Evolutionary conservation across 2,797 vertebrate genomes (phyloP).

Genomic region (Hyperoplus lanceolatus): DNA sequence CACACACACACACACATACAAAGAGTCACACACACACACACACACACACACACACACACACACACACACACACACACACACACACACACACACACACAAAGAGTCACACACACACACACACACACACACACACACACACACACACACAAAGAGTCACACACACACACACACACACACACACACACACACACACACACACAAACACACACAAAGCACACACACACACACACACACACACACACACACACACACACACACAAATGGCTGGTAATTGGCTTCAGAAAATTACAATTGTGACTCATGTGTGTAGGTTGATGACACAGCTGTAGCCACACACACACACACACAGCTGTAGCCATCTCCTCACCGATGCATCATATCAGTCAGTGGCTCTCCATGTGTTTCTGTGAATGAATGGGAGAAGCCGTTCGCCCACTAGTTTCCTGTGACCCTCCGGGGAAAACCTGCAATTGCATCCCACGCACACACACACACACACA

Average conservation of each 20-base stretch:
- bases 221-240: too few species aligned
- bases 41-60: not conserved
- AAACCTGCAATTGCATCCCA: slow-evolving; percentile 25
- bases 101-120: too few species aligned
- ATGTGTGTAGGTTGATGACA: slow-evolving; percentile 42
- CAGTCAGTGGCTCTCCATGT: slow-evolving; percentile 13
- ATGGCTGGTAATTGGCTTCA: slow-evolving; percentile 51
- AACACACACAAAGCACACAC: too few species aligned
- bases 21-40: not conserved
- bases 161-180: too few species aligned
- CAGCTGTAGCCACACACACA: not conserved
- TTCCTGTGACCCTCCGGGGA: slow-evolving; percentile 44
- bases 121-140: too few species aligned
- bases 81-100: too few species aligned
- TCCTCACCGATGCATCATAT: slow-evolving; percentile 40
- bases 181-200: too few species aligned
- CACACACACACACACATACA: slow-evolving; percentile 1
- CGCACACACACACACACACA: not conserved
- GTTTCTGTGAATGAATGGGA: slow-evolving; percentile 40
- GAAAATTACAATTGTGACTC: slow-evolving; percentile 45
- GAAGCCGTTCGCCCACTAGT: slow-evolving; percentile 42
- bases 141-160: too few species aligned
- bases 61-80: too few species aligned
- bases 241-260: slow-evolving; percentile 28
- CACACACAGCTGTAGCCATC: slow-evolving; percentile 14